A percentile compares a stretch with the other conserved stretches of the same genome.
phyloP scores from a whole-genome alignment of 2,113 vertebrate species.

The Sterna hirundo region DNA sequence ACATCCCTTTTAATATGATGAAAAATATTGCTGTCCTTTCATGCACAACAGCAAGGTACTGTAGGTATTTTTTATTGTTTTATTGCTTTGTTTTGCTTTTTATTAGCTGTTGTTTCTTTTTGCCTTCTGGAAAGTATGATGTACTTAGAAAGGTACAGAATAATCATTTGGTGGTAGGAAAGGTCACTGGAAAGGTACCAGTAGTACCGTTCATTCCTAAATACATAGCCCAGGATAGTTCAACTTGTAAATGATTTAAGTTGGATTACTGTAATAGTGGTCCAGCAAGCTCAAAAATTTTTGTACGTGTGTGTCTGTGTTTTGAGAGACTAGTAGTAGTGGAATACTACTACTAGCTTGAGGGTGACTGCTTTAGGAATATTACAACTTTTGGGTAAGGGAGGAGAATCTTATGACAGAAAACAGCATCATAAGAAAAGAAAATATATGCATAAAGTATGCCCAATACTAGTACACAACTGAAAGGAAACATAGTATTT shows the following conservation, averaged over 20 bases:
- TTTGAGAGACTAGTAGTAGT: background rate
- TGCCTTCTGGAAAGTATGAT: background rate
- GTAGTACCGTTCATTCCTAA: background rate
- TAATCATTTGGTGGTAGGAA: background rate
- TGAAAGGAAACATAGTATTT: background rate
- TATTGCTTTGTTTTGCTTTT: background rate
- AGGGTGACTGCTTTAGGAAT: background rate
- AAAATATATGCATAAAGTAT: background rate
- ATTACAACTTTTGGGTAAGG: background rate
- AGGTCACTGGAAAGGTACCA: background rate
- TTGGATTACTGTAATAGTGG: background rate
- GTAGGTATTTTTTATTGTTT: background rate
- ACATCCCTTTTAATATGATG: background rate
- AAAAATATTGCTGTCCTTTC: background rate
- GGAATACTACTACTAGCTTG: background rate
- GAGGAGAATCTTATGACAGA: background rate
- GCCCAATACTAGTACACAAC: too few relatives aligned
- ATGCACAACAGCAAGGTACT: background rate
- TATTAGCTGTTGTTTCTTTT: background rate
- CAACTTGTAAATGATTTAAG: background rate
- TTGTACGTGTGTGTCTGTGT: background rate
- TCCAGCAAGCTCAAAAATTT: background rate
- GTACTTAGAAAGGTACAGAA: background rate
- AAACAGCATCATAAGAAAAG: background rate
- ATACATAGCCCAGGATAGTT: background rate